phyloP scores from a whole-genome alignment of 2,113 vertebrate genomes.

The Gallinago media region DNA sequence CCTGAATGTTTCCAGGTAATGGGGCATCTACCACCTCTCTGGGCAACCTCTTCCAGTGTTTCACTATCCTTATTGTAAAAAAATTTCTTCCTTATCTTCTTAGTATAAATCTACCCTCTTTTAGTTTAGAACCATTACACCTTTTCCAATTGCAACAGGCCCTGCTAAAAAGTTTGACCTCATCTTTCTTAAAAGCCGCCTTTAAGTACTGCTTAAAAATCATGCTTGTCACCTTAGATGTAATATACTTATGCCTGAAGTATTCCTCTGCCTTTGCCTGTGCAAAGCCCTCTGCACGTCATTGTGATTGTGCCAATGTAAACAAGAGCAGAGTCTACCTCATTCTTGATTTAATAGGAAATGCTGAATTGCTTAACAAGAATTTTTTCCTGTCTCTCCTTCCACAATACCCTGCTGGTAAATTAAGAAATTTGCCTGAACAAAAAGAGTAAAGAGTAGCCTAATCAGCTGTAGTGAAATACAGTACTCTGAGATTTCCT shows the following conservation, averaged over 20 bases:
- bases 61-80: not conserved
- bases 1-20: not conserved
- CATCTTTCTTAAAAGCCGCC: too few species aligned
- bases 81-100: not conserved
- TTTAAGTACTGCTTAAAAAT: not conserved
- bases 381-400: not conserved
- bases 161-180: too few species aligned
- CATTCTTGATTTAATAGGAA: not conserved
- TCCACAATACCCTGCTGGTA: not conserved
- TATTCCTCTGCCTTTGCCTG: not conserved
- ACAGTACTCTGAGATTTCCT: not conserved
- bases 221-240: not conserved
- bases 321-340: not conserved
- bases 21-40: not conserved
- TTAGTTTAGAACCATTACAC: not conserved
- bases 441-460: not conserved
- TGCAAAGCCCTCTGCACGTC: not conserved
- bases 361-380: not conserved
- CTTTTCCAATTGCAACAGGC: not conserved
- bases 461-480: not conserved
- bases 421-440: not conserved
- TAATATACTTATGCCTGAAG: not conserved
- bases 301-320: not conserved
- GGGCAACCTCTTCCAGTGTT: not conserved
- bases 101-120: not conserved